phyloP scores from a whole-genome alignment of 2,113 vertebrate genomes.

The Ophiodon elongatus region DNA sequence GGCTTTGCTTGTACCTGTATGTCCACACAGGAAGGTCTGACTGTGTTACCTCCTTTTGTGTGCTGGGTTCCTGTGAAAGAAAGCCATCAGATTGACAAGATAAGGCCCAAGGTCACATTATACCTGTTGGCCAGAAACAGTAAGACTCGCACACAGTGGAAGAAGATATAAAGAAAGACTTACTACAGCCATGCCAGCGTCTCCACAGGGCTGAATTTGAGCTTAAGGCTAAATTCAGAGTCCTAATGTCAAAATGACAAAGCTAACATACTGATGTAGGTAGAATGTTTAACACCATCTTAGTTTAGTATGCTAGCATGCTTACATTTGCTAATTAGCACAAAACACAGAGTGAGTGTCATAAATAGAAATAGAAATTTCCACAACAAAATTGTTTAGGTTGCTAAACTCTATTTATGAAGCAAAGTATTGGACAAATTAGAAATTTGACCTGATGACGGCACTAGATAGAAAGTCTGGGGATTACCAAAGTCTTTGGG shows the following conservation, averaged over 20 bases:
- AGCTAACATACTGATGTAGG: neutral
- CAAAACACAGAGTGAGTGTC: neutral
- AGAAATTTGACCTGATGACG: neutral
- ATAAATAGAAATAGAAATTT: neutral
- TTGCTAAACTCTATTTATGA: neutral
- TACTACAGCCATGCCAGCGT: neutral
- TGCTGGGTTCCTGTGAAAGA: neutral
- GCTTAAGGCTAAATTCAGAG: neutral
- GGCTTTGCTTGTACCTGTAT: conserved; percentile 1
- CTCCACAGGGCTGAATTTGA: neutral
- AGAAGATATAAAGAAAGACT: neutral
- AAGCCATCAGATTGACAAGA: conserved; percentile 13
- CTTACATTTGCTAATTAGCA: neutral
- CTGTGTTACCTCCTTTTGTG: neutral
- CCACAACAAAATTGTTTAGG: neutral
- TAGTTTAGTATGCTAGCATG: neutral
- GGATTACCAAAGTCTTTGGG: neutral
- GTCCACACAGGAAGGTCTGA: neutral
- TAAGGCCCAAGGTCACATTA: neutral
- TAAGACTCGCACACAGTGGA: neutral
- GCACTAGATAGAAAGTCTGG: neutral
- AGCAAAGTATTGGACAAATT: neutral
- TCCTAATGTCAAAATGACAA: too few relatives aligned
- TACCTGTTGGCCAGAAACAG: neutral
- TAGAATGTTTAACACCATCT: neutral